Percentiles rank a stretch among this genome's conserved stretches.
phyloP scores from a whole-genome alignment of 2,113 vertebrate species.

The Centrocercus urophasianus region DNA sequence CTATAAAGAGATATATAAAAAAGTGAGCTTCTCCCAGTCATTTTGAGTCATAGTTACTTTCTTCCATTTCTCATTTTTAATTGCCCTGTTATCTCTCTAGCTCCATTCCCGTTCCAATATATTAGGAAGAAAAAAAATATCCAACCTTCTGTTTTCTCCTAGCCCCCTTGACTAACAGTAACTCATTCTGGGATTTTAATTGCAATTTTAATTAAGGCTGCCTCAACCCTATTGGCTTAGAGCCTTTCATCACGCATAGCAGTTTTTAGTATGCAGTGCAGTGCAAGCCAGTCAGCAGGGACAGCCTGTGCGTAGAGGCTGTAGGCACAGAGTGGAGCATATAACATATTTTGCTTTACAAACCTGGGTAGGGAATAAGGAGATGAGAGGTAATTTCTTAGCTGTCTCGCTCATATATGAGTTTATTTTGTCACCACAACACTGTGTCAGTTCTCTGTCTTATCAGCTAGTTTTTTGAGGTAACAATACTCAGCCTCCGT shows the following conservation, averaged over 20 bases:
- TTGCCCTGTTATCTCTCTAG: constrained; percentile 37
- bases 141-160: not conserved
- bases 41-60: constrained; percentile 19
- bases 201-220: constrained; percentile 59
- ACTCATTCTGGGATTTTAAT: constrained; percentile 25
- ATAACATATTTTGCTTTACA: accelerated
- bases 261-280: not conserved
- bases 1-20: not conserved
- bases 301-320: not conserved
- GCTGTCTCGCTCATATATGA: not conserved
- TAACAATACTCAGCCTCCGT: not conserved
- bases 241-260: not conserved
- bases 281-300: accelerated
- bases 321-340: not conserved
- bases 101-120: not conserved
- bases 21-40: not conserved
- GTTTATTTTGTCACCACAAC: not conserved
- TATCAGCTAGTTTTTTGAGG: not conserved
- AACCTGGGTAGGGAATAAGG: not conserved
- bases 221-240: not conserved
- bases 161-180: constrained; percentile 10
- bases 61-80: constrained; percentile 36
- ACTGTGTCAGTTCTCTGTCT: not conserved
- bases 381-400: constrained; percentile 23
- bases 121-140: not conserved